phyloP scores from a whole-genome alignment of 2,113 vertebrate genomes.

The Prietella phreatophila region DNA sequence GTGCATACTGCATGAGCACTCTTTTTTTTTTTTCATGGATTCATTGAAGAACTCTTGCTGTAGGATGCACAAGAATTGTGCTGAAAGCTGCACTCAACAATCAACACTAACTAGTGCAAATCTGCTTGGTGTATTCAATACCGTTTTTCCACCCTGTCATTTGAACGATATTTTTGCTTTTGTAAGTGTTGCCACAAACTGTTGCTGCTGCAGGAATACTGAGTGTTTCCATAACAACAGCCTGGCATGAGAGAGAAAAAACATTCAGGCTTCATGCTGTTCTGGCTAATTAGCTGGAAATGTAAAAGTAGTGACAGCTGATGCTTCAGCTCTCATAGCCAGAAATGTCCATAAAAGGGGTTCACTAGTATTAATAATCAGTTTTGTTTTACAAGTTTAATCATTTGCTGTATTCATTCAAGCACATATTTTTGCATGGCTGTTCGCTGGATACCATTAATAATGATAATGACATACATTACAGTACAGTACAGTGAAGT shows the following conservation, averaged over 20 bases:
- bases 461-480: no score
- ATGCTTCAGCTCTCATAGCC: neutral
- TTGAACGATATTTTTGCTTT: neutral
- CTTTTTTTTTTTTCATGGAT: neutral
- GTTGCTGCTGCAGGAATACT: constrained; percentile 2
- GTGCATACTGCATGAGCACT: constrained; percentile 6
- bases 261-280: constrained; percentile 10
- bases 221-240: constrained; percentile 26
- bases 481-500: no score
- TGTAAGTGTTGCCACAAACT: constrained; percentile 14
- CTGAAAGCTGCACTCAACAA: neutral
- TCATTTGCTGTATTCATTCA: neutral
- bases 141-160: neutral
- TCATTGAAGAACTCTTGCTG: neutral
- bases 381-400: constrained; percentile 2
- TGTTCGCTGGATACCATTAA: neutral
- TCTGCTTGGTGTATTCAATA: neutral
- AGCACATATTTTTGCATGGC: neutral
- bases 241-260: neutral
- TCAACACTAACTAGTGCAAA: neutral
- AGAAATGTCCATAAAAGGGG: neutral
- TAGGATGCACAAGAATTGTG: neutral
- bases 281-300: constrained; percentile 27
- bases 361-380: neutral
- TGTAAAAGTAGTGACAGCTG: neutral